Evolutionary conservation across 1,140 invertebrate species (phyloP), one percentile per base, ranked within the genome.

Genomic region (Drosophila rufa): DNA sequence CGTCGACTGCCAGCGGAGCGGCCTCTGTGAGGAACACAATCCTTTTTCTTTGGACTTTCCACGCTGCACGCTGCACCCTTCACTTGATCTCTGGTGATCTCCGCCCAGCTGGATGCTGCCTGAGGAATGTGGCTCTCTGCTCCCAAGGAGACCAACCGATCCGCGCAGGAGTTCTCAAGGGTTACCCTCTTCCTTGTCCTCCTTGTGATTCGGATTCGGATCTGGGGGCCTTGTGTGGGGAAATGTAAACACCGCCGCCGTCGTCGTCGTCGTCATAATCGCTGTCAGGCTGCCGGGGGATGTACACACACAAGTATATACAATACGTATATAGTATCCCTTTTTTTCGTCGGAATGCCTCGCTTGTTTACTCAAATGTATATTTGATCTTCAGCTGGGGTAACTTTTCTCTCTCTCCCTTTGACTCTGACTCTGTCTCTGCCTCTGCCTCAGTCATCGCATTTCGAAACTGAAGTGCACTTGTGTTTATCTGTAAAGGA

Each of bases 161-260:
- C 70, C 74, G 68, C 79, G 84, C 84, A 89, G 85, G 84, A 89
- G 84, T 89, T 81, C 79, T 90, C 84, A 79, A 89, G 84, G 84
- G 85, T 90, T 87, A 73, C 64, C 51, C 51, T 15, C 33, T 56
- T 38, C 36, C 36, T 38, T 38, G 36, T 38, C 53, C n/a, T 56
- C 53, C 53, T 38, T 80, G 82, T 71, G 80, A 79, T 79, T 80
- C 61, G 38, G 80, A 79, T 79, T 80, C 61, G 38, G 64, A 65
- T 76, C 69, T 77, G 80, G 83, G 84, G 85, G 81, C 80, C 83
- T 84, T 84, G 53, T 58, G 85, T 89, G 84, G 84, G 84, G 84
- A 89, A 90, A 90, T 79, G 81, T 89, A 89, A 89, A 89, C 84
- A 89, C 61, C 65, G 82, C 84, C 69, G 51, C 2, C 40, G 40